phyloP scores from a whole-genome alignment of 2,888 invertebrate genomes.

The Ernsta delagoae region DNA sequence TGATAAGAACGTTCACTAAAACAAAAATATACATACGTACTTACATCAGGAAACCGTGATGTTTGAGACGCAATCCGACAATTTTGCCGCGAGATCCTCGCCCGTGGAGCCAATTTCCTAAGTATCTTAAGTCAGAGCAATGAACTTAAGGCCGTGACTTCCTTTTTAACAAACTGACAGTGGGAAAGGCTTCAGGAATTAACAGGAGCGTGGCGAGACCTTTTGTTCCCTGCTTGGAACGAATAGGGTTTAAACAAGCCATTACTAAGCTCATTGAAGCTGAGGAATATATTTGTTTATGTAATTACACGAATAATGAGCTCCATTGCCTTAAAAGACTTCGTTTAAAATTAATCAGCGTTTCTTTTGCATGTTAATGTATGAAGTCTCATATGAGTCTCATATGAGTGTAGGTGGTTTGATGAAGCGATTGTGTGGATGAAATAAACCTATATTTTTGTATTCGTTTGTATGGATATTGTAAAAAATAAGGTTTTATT shows the following conservation, averaged over 20 bases:
- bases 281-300: slow-evolving; percentile 65
- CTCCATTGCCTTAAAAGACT: slow-evolving; percentile 41
- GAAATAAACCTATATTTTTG: too few species aligned
- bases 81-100: slow-evolving; percentile 6
- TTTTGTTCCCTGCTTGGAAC: slow-evolving; percentile 72
- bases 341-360: slow-evolving; percentile 31
- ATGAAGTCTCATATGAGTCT: background rate
- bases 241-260: slow-evolving; percentile 48
- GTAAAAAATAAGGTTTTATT: too few species aligned
- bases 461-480: too few species aligned
- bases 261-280: slow-evolving; percentile 59
- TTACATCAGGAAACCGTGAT: too few species aligned
- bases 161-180: slow-evolving; percentile 72
- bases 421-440: slow-evolving; percentile 23
- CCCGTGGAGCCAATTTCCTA: slow-evolving; percentile 21
- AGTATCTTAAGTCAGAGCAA: slow-evolving; percentile 53
- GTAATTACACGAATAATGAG: slow-evolving; percentile 52
- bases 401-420: slow-evolving; percentile 30
- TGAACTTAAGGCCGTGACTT: slow-evolving; percentile 76
- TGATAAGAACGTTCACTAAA: too few species aligned
- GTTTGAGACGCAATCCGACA: too few species aligned
- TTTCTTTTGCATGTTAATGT: slow-evolving; percentile 25
- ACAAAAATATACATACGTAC: too few species aligned
- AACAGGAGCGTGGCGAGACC: slow-evolving; percentile 69
- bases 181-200: slow-evolving; percentile 74